Base-by-base conservation (phyloP, 2,888 invertebrate genomes). In the Himalopsyche tibetana region DNA sequence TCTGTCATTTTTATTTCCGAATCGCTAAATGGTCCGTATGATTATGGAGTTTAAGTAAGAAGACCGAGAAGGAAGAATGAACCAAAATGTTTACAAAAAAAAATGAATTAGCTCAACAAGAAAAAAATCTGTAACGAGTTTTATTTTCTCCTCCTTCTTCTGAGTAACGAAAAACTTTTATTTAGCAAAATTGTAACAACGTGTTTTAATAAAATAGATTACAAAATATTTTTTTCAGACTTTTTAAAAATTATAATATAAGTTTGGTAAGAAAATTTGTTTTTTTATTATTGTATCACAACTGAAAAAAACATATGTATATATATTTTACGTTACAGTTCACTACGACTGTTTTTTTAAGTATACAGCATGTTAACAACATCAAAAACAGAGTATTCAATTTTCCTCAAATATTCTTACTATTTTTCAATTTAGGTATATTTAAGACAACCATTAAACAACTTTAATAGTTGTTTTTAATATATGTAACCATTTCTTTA, bases 21-120 rank as follows among this genome's bases (percentile, higher is more conserved):
- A 40, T 15, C 83, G 28, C 51, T 85, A 86, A 86, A 83, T 86
- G 86, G 86, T 45, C 63, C 83, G 86, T 80, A 69, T 86, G 86
- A 86, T 86, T 86, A 84, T 84, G 80, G 81, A 83, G 81, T 69
- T 28, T 51, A 51, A 83, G 81, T 80, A 85, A 85, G 81, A 56
- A 80, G 55, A 55, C 42, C 81, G 84, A 80, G 55, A n/a, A 45
- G n/a, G 84, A 63, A 40, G 55, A 84, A 84, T 81, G 17, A 56
- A 45, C 80, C 81, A 42, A 80, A 80, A 45, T 80, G 80, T 80
- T 80, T 80, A 19, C 45, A 45, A 42, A 80, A 45, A 28, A 28
- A 28, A 80, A 45, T 74, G 74, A 38, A 11, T 74, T 69, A 80
- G 45, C 45, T 42, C 12, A 15, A 40, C 45, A 19, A 36, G 5